Percentiles rank a stretch among this genome's conserved stretches.
phyloP scores from a whole-genome alignment of 64 coral and sea anemone species.

The Stylophora pistillata region DNA sequence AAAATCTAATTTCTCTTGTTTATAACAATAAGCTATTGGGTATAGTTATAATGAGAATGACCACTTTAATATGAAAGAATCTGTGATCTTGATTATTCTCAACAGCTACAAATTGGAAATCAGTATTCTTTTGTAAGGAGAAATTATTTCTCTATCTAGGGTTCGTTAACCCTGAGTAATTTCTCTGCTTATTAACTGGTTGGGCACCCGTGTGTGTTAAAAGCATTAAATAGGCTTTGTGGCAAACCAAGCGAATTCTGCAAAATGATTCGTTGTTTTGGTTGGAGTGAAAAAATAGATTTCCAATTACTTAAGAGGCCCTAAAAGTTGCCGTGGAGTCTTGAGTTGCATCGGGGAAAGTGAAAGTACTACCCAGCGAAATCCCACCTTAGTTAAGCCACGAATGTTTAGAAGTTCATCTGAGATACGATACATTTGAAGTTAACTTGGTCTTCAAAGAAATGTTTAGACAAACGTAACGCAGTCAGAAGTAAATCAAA shows the following conservation, averaged over 20 bases:
- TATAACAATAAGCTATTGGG: neutral
- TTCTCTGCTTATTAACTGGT: neutral
- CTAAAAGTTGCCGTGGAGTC: neutral
- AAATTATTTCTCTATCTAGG: neutral
- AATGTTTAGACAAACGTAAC: neutral
- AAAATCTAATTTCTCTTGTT: neutral
- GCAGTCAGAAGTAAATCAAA: neutral
- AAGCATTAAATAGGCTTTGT: neutral
- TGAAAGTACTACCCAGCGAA: neutral
- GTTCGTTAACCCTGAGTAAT: neutral
- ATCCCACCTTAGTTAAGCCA: neutral
- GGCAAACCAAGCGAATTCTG: neutral
- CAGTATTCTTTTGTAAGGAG: no score
- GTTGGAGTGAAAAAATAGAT: neutral
- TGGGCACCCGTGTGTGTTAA: slow-evolving; percentile 3
- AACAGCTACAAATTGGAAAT: no score
- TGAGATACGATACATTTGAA: neutral
- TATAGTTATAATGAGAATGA: neutral
- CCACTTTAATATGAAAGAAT: no score
- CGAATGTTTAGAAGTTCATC: no score
- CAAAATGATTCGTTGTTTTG: slow-evolving; percentile 11
- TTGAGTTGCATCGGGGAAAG: neutral
- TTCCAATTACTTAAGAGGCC: slow-evolving; percentile 5
- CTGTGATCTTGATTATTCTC: no score
- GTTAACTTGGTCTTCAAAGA: neutral